Conservation (phyloP, 2,113 vertebrate genomes). For the Python bivittatus region DNA sequence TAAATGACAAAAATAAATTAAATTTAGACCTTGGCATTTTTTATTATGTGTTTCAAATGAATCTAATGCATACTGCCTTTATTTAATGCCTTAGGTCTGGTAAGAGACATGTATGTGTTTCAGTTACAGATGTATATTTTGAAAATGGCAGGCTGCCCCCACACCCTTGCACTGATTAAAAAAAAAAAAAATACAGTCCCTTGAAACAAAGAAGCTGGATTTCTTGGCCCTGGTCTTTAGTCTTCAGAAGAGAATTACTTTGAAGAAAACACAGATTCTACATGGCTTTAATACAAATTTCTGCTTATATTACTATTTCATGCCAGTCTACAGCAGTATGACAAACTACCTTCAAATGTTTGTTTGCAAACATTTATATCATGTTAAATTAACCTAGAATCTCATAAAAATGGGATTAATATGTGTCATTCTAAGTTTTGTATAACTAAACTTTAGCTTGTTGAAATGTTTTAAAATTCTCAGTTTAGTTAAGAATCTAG, state of each 20-base stretch:
- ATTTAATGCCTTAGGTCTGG: slow-evolving; percentile 64
- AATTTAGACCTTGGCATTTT: slow-evolving; percentile 89
- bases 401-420: slow-evolving; percentile 13
- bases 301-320: slow-evolving; percentile 30
- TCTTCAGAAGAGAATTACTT: slow-evolving; percentile 36
- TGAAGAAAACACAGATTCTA: slow-evolving; percentile 2
- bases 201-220: slow-evolving; percentile 51
- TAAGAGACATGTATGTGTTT: slow-evolving; percentile 64
- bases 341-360: background rate
- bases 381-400: background rate
- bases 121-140: slow-evolving; percentile 49
- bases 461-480: slow-evolving; percentile 26
- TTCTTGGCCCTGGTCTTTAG: slow-evolving; percentile 26
- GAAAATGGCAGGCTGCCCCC: slow-evolving; percentile 69
- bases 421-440: background rate
- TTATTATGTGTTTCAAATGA: slow-evolving; percentile 85
- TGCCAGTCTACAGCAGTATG: slow-evolving; percentile 9
- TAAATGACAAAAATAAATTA: slow-evolving; percentile 99
- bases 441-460: slow-evolving; percentile 3
- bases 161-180: background rate
- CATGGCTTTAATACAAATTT: background rate
- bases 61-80: slow-evolving; percentile 74
- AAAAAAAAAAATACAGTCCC: slow-evolving; percentile 21
- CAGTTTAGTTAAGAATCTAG: accelerated
- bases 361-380: background rate